Evolutionary conservation across 2,888 invertebrate species (phyloP).

Genomic region (Epinotia bilunana): DNA sequence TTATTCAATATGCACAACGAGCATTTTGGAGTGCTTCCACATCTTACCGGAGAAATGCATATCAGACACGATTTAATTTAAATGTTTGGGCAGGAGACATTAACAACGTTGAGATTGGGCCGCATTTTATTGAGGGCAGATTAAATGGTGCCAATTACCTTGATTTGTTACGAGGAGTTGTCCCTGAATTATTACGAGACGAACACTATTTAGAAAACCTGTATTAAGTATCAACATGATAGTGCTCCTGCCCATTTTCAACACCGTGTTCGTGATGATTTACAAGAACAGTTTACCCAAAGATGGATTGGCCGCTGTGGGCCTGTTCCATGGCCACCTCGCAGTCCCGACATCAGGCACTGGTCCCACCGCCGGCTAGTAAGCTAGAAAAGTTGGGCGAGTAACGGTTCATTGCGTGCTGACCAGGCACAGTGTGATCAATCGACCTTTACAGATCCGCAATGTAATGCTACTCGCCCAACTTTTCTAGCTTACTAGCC

Average conservation of each 20-base stretch:
- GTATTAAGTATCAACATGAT: constrained; percentile 10
- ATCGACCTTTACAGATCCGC: no score
- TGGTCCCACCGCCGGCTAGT: no score
- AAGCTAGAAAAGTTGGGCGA: no score
- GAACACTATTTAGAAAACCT: neutral
- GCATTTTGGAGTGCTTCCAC: neutral
- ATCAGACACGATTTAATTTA: neutral
- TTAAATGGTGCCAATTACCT: neutral
- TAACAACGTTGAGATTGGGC: neutral
- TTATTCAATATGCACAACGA: no score
- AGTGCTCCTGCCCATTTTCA: constrained; percentile 3
- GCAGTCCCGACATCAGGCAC: no score
- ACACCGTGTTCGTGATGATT: neutral
- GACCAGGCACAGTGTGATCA: no score
- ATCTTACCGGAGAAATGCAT: neutral
- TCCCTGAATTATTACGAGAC: no score
- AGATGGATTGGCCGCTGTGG: neutral
- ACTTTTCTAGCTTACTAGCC: no score
- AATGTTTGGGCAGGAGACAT: no score
- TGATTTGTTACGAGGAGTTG: neutral
- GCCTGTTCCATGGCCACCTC: no score
- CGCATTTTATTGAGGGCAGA: neutral
- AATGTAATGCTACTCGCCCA: no score
- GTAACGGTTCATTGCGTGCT: no score
- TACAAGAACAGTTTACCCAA: neutral